These are phyloP conservation scores for Drosophila atroscutellata DNA, from an alignment of 2,888 invertebrate species.

Conservation along the genomic window DNA sequence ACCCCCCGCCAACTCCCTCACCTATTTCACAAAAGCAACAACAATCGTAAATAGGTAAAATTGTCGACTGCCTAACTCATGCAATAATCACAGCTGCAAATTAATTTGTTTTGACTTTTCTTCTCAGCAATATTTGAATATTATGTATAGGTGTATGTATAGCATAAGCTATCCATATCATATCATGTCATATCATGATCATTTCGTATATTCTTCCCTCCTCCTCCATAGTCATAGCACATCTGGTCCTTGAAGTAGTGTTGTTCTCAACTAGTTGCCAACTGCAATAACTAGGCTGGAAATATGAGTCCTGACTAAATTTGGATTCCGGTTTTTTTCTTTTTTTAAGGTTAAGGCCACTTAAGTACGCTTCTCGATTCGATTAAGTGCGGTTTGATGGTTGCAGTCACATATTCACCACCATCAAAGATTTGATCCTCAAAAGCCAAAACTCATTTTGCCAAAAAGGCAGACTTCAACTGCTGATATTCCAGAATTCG, in stretches of 20 bases:
- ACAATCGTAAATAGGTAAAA: slow-evolving; percentile 41
- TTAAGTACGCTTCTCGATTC: slow-evolving; percentile 66
- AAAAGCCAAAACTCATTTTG: slow-evolving; percentile 41
- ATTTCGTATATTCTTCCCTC: slow-evolving; percentile 20
- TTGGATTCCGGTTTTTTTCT: neutral
- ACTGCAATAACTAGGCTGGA: slow-evolving; percentile 31
- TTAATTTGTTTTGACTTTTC: slow-evolving; percentile 57
- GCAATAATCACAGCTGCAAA: slow-evolving; percentile 68
- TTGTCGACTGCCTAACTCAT: slow-evolving; percentile 51
- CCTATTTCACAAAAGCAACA: slow-evolving; percentile 16
- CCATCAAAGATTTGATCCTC: slow-evolving; percentile 17
- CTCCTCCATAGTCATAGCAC: slow-evolving; percentile 22
- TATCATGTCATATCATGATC: slow-evolving; percentile 22
- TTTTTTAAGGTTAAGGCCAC: slow-evolving; percentile 59
- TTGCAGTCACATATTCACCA: slow-evolving; percentile 19
- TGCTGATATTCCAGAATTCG: slow-evolving; percentile 81
- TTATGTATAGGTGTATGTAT: slow-evolving; percentile 8
- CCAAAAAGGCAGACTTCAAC: slow-evolving; percentile 69
- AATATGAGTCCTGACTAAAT: slow-evolving; percentile 26
- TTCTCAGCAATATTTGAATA: slow-evolving; percentile 45
- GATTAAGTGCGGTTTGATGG: slow-evolving; percentile 55
- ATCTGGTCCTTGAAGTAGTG: slow-evolving; percentile 28
- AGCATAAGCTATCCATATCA: slow-evolving; percentile 28
- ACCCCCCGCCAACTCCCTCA: neutral
- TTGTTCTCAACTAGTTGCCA: slow-evolving; percentile 23